Percentiles rank a stretch among this genome's conserved stretches.
Conservation (phyloP, 2,888 invertebrate species). For the Xanthorhoe spadicearia region DNA sequence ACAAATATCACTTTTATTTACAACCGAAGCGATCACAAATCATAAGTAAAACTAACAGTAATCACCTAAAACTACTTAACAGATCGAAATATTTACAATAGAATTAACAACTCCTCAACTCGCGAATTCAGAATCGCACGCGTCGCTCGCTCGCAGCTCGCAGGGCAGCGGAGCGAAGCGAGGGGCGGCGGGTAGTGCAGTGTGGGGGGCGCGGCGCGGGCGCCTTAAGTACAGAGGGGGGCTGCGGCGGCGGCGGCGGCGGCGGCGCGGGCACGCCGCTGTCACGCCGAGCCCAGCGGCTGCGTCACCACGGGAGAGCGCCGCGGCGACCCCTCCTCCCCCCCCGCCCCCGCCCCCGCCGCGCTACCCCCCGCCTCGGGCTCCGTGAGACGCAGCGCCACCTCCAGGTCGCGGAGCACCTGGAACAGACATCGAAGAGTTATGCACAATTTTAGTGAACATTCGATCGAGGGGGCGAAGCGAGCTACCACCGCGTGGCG, state of each 20-base stretch:
- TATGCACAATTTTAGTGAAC: neutral
- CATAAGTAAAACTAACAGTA: conserved; percentile 78
- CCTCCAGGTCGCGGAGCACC: conserved; percentile 95
- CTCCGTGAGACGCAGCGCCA: conserved; percentile 87
- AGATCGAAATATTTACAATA: conserved; percentile 83
- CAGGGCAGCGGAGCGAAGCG: conserved; percentile 22
- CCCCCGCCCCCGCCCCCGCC: conserved; percentile 38
- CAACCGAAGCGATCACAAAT: conserved; percentile 84
- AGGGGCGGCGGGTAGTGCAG: conserved; percentile 19
- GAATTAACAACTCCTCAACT: conserved; percentile 76
- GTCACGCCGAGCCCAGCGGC: conserved; percentile 48
- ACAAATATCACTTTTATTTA: conserved; percentile 85
- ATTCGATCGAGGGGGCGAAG: too few species aligned
- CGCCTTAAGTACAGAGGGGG: conserved; percentile 50
- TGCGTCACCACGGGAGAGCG: conserved; percentile 34
- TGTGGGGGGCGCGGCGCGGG: conserved; percentile 30
- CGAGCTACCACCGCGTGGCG: too few species aligned
- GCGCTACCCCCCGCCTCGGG: conserved; percentile 54
- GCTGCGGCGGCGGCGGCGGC: conserved; percentile 52
- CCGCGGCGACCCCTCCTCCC: conserved; percentile 56
- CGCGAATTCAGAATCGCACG: conserved; percentile 42
- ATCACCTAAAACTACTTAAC: conserved; percentile 84
- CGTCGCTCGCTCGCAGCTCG: conserved; percentile 45
- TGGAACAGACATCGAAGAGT: conserved; percentile 41
- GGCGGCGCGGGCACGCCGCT: conserved; percentile 69